These are phyloP conservation scores for Pollenia griseotomentosa DNA, from an alignment of 2,888 invertebrate genomes.

Conservation along the genomic window DNA sequence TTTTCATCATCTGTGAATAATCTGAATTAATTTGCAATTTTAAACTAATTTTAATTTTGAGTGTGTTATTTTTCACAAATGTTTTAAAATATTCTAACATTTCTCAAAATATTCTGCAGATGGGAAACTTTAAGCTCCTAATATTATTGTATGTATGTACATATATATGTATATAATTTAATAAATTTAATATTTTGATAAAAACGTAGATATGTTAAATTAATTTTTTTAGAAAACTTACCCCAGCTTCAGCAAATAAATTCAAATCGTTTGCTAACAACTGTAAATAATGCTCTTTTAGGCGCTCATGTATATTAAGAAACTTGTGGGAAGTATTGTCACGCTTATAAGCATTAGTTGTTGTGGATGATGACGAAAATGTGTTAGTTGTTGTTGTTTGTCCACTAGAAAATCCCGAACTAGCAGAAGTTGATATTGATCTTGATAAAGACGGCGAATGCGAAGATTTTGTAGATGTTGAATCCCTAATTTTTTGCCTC, in stretches of 20 bases:
- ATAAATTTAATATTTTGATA: too few relatives aligned
- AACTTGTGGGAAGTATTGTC: slow-evolving; percentile 77
- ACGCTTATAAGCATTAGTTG: slow-evolving; percentile 67
- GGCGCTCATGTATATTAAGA: slow-evolving; percentile 83
- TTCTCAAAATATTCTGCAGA: too few relatives aligned
- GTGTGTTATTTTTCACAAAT: too few relatives aligned
- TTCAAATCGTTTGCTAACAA: slow-evolving; percentile 83
- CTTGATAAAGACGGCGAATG: slow-evolving; percentile 73
- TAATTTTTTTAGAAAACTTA: slow-evolving; percentile 75
- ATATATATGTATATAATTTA: too few relatives aligned
- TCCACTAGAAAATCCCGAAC: slow-evolving; percentile 49
- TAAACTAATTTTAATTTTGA: too few relatives aligned
- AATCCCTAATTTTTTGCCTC: slow-evolving; percentile 79
- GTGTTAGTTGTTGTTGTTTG: slow-evolving; percentile 35
- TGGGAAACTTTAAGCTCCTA: too few relatives aligned
- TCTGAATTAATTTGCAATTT: too few relatives aligned
- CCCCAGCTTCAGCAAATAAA: slow-evolving; percentile 82
- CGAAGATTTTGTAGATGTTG: slow-evolving; percentile 51
- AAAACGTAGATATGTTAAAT: too few relatives aligned
- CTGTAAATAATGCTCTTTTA: slow-evolving; percentile 83
- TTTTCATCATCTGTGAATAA: too few relatives aligned
- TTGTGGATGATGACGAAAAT: slow-evolving; percentile 58
- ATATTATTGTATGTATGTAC: too few relatives aligned
- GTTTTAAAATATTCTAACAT: too few relatives aligned
- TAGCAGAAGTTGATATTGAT: slow-evolving; percentile 71